A percentile compares a stretch with the other conserved stretches of the same genome.
phyloP scores from a whole-genome alignment of 2,113 vertebrate genomes.

The Perccottus glenii region DNA sequence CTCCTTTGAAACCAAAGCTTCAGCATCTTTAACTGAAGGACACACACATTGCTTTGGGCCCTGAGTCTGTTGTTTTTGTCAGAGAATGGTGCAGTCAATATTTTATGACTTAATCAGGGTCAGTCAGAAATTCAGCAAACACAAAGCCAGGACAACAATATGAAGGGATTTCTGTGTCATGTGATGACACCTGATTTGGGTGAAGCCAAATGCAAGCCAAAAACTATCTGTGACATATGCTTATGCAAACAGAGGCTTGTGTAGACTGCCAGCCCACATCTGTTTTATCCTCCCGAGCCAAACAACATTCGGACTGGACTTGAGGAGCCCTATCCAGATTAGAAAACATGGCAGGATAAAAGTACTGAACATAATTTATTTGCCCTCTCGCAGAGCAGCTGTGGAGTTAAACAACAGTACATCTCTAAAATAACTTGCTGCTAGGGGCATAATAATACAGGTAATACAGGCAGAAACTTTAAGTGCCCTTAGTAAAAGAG shows the following conservation, averaged over 20 bases:
- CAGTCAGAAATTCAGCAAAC: conserved; percentile 28
- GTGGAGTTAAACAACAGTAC: no score
- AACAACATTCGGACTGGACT: background rate
- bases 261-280: background rate
- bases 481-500: no score
- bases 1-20: conserved; percentile 28
- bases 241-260: background rate
- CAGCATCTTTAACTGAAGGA: conserved; percentile 20
- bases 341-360: background rate
- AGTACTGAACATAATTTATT: no score
- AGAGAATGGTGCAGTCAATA: conserved; percentile 33
- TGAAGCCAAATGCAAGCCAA: background rate
- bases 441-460: no score
- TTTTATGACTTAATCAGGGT: conserved; percentile 58
- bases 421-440: no score
- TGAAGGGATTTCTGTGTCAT: background rate
- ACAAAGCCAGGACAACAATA: conserved; percentile 5
- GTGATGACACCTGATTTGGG: background rate
- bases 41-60: conserved; percentile 4
- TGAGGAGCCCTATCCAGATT: background rate
- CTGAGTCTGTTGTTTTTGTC: conserved; percentile 14
- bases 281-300: background rate
- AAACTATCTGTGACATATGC: background rate
- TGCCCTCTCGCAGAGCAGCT: no score
- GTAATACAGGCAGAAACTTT: no score